Base-by-base conservation (phyloP, 1,140 invertebrate species). In the Drosophila oshimai region DNA sequence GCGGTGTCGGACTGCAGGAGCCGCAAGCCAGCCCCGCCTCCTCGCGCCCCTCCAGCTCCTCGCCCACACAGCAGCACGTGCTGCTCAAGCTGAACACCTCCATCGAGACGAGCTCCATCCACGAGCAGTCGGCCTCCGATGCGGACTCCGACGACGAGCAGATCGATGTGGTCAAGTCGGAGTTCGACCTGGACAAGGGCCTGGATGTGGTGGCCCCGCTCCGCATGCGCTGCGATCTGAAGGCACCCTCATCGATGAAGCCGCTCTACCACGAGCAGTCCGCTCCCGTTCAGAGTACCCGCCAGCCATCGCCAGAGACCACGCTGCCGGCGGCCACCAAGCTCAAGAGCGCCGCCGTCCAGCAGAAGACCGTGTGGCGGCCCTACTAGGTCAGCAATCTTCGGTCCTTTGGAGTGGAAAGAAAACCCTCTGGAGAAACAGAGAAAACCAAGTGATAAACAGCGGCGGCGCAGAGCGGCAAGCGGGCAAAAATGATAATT, bases 81-180 rank as follows among this genome's bases (percentile, higher is more conserved):
- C 68, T 76, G 42, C 91, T 92, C 78, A 92, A 92, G 58, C 90
- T 93, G 76, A 92, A 92, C 10, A 92, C 92, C 42, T 93, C 92
- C 6, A 89, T 89, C 2, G 93, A 93, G 86, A 92, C 93, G 1
- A 93, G 94, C 75, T 94, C 94, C 4, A 93, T 93, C 2, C 92
- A 94, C 49, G 94, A 94, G 41, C 93, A 93, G 33, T 91, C 92
- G 29, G 93, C 93, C n/a, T 93, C 93, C 65, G 93, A 94, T 37
- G 93, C 92, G 57, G 93, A 94, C 36, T 93, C 93, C 5, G 93
- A 94, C 22, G 94, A 94, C 51, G 94, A 95, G 75, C 93, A 93
- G 37, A 94, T 95, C 61, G 95, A 96, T 61, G 95, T 96, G 33
- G 93, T 95, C 0, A 95, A 95, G 83, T 96, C 95, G 13, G 95